Evolutionary conservation across 2,797 vertebrate species (phyloP), one percentile per base, ranked within the genome.

Genomic region (Protonibea diacanthus): DNA sequence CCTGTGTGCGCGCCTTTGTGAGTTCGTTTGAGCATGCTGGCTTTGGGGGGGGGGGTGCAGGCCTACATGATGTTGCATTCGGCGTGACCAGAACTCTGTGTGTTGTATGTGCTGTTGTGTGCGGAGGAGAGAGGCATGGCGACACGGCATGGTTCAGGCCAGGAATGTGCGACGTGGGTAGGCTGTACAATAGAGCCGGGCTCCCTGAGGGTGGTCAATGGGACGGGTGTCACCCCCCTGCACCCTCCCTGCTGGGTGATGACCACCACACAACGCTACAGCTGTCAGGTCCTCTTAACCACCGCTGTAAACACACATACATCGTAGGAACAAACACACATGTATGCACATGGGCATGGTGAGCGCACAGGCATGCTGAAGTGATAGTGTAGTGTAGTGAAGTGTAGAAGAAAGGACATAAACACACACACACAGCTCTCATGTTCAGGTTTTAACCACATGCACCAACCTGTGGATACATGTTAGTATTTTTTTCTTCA

Each of bases 201-300:
- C 92, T 93, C 91, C 93, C 92, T 86, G 88, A 90, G 80, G 92
- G 83, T 85, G 82, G 82, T 91, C 92, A 93, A 89, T 92, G 91
- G 89, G 85, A 81, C 58, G 77, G 81, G 87, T 93, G 92, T 93
- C 92, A 88, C 84, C 90, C 90, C 86, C 88, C 86, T 86, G 83
- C 83, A 86, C 83, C 90, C 86, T 48, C 87, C 92, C 91, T 4
- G 87, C 92, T 92, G 93, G 81, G 93, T 91, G 92, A 94, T 79
- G 91, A 89, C 85, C 88, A 86, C 85, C 82, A 80, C 83, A 86
- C 85, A 86, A 71, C 76, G 72, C 82, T 73, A 87, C 91, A 94
- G 93, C 92, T 94, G 94, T 95, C 92, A 93, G 67, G 71, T 94
- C 89, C 87, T 90, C 89, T 92, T 90, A 91, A 81, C 58, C 80